Conservation (phyloP, 2,797 vertebrate species). For the Anableps anableps region DNA sequence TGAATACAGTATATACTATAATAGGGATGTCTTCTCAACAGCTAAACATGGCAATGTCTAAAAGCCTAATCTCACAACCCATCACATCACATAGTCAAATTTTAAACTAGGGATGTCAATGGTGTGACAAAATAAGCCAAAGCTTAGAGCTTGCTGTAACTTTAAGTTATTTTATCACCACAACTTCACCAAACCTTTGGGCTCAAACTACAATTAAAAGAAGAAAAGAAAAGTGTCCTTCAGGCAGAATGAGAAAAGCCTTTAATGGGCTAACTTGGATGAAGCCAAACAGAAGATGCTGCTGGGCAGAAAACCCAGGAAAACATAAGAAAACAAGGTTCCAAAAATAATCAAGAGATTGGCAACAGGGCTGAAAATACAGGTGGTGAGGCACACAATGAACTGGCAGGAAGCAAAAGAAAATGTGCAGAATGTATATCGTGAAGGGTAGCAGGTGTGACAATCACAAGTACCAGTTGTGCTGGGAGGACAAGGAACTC, state of each 20-base stretch:
- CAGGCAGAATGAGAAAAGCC: background rate
- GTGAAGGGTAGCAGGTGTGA: background rate
- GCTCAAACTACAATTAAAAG: background rate
- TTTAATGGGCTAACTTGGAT: background rate
- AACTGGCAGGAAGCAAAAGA: constrained; percentile 1
- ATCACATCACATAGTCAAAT: background rate
- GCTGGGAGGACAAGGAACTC: constrained; percentile 2
- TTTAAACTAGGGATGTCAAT: background rate
- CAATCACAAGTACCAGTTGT: background rate
- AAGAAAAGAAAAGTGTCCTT: background rate
- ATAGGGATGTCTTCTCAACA: background rate
- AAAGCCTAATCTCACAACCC: background rate
- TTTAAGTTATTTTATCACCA: background rate
- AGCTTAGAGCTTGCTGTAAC: background rate
- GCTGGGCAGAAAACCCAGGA: background rate
- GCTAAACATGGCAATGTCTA: background rate
- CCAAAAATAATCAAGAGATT: constrained; percentile 10
- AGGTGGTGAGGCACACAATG: background rate
- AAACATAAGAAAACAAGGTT: background rate
- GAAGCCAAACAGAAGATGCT: background rate
- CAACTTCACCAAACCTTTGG: background rate
- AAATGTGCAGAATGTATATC: background rate
- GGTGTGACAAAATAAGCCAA: background rate
- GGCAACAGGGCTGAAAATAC: background rate
- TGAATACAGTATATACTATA: background rate